A percentile compares a stretch with the other conserved stretches of the same genome.
These are phyloP conservation scores for Acrocephalus scirpaceus DNA, from an alignment of 2,797 vertebrate species.

Conservation along the genomic window DNA sequence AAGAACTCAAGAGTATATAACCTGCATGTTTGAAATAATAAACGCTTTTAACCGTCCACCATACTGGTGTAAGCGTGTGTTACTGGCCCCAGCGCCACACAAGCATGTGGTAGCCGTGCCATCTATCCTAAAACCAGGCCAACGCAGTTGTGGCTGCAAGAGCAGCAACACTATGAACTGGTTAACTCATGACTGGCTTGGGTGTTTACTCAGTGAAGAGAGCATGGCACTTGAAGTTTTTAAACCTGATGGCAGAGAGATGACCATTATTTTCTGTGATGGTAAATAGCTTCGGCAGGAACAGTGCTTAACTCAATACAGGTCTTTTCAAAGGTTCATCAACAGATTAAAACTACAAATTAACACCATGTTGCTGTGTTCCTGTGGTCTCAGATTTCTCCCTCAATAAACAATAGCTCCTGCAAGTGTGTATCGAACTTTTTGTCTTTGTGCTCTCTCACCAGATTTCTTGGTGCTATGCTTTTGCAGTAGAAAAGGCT, in stretches of 20 bases:
- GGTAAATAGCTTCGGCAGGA: background rate
- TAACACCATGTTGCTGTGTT: background rate
- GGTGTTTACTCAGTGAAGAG: background rate
- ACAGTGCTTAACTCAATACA: background rate
- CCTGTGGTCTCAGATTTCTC: background rate
- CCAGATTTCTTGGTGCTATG: background rate
- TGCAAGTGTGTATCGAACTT: background rate
- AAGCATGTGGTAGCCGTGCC: no score
- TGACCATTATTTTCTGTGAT: background rate
- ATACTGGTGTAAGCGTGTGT: no score
- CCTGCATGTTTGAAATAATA: no score
- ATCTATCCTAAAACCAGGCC: no score
- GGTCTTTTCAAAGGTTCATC: background rate
- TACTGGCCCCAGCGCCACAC: no score
- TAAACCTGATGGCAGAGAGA: background rate
- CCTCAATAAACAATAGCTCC: background rate
- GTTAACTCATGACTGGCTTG: background rate
- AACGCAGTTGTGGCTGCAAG: no score
- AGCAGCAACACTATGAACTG: no score
- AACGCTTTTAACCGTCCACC: no score
- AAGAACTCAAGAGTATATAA: no score
- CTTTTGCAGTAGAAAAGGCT: background rate
- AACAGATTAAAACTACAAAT: conserved; percentile 8
- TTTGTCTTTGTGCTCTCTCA: background rate
- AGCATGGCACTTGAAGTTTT: background rate